Evolutionary conservation across 2,797 vertebrate genomes (phyloP), one percentile per base, ranked within the genome.

Genomic region (Pseudochaenichthys georgianus): DNA sequence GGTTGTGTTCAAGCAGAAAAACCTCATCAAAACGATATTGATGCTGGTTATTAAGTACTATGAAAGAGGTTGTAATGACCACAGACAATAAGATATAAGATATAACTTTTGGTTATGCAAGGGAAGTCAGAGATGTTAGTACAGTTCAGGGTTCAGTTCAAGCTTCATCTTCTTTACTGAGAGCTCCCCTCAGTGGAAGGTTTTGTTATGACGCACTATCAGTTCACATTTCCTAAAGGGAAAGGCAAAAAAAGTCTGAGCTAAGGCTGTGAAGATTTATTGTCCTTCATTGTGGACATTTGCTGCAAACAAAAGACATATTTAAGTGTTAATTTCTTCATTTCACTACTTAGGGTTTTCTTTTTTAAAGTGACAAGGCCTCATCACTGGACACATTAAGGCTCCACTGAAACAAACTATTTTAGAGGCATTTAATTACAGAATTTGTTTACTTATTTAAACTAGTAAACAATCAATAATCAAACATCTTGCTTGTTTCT

Each of bases 71-170:
- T 80, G 50, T 52, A 57, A 76, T 64, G 46, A 87, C 75, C 73
- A 61, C 81, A 81, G 93, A 90, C 89, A 90, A 92, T 92, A 88
- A 84, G 54, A 83, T 65, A 65, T 68, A 21, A 21, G 21, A 21
- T 23, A 23, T 52, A 45, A 59, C 62, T 64, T 38, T 41, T n/a
- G 21, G 53, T 70, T 34, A 43, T 55, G 42, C 19, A 60, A 73
- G 62, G 54, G 67, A 43, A 73, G 52, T 23, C 57, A 34, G 31
- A 58, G 64, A 59, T 28, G 31, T 52, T 38, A 12, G 19, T 11
- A 0, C 21, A 19, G 23, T 7, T 6, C 3, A 64, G 57, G 52
- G 58, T 23, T 76, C 42, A 38, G 52, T 51, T 54, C 19, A 23
- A 54, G 66, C 47, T 42, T 59, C 16, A 21, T 50, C 28, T 12